Conservation (phyloP, 2,797 vertebrate species). For the Chaenodraco wilsoni region DNA sequence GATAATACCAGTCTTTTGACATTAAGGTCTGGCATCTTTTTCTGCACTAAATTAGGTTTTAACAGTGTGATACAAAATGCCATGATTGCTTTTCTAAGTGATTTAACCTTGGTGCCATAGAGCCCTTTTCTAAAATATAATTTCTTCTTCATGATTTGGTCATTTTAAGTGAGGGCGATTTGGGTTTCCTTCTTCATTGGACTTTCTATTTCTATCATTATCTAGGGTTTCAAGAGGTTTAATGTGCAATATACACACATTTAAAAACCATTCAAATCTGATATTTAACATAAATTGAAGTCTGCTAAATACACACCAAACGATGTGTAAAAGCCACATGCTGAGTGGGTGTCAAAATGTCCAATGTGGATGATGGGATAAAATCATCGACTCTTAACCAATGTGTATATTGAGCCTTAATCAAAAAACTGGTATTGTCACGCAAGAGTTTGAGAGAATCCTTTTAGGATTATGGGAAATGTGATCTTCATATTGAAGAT, state of each 20-base stretch:
- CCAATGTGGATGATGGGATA: background rate
- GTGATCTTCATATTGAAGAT: constrained; percentile 84
- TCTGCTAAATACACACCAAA: constrained; percentile 8
- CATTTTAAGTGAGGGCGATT: background rate
- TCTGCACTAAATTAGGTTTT: constrained; percentile 21
- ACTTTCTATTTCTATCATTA: constrained; percentile 5
- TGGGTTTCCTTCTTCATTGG: constrained; percentile 11
- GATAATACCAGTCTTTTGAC: constrained; percentile 59
- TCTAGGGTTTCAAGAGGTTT: constrained; percentile 12
- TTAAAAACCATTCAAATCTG: constrained; percentile 14
- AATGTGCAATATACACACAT: constrained; percentile 17
- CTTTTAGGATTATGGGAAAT: constrained; percentile 57
- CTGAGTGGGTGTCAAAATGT: background rate
- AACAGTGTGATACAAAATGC: background rate
- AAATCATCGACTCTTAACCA: background rate
- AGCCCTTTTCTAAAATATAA: background rate
- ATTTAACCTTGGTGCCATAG: constrained; percentile 9
- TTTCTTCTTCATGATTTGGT: no score
- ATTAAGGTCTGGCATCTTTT: constrained; percentile 50
- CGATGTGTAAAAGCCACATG: background rate
- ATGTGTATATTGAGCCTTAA: constrained; percentile 2
- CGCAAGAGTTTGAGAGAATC: constrained; percentile 28
- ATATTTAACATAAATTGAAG: constrained; percentile 8
- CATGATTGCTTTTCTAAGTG: constrained; percentile 10
- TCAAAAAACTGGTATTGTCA: constrained; percentile 51